Conservation (phyloP, 2,797 vertebrate species). For the Hirundo rustica region DNA sequence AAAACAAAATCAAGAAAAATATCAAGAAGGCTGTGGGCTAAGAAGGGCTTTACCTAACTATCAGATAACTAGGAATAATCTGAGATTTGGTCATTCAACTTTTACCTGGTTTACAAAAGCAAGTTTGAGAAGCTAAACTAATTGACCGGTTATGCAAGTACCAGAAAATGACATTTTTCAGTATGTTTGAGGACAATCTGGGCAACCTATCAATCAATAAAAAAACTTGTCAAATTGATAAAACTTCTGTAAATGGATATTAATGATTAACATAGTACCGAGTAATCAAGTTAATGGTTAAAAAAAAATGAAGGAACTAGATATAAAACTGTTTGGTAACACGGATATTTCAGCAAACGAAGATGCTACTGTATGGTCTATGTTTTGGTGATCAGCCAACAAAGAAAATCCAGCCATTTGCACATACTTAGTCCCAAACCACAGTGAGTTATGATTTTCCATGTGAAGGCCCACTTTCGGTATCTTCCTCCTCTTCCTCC, state of each 20-base stretch:
- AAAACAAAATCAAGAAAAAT: slow-evolving; percentile 64
- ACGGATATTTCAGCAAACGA: slow-evolving; percentile 70
- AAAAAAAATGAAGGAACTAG: slow-evolving; percentile 71
- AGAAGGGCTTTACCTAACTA: slow-evolving; percentile 68
- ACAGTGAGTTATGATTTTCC: slow-evolving; percentile 85
- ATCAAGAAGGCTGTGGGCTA: slow-evolving; percentile 64
- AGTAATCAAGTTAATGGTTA: slow-evolving; percentile 69
- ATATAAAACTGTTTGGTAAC: slow-evolving; percentile 72
- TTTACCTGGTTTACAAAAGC: slow-evolving; percentile 66
- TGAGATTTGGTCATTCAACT: slow-evolving; percentile 71
- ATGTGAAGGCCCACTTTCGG: slow-evolving; percentile 79
- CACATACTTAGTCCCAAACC: slow-evolving; percentile 73
- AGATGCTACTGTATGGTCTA: slow-evolving; percentile 75
- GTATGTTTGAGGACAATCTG: slow-evolving; percentile 67
- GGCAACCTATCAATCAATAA: slow-evolving; percentile 68
- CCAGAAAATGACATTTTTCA: slow-evolving; percentile 68
- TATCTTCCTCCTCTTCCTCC: slow-evolving; percentile 79
- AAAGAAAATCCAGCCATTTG: slow-evolving; percentile 82
- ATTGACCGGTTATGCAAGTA: slow-evolving; percentile 72
- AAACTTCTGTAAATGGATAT: slow-evolving; percentile 57
- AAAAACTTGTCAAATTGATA: slow-evolving; percentile 74
- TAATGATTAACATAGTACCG: slow-evolving; percentile 75
- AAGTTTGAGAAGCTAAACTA: slow-evolving; percentile 69
- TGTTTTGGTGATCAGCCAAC: slow-evolving; percentile 81
- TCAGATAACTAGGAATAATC: slow-evolving; percentile 67